Base-by-base conservation (phyloP, 2,888 invertebrate genomes). In the Gastrophysa polygoni region DNA sequence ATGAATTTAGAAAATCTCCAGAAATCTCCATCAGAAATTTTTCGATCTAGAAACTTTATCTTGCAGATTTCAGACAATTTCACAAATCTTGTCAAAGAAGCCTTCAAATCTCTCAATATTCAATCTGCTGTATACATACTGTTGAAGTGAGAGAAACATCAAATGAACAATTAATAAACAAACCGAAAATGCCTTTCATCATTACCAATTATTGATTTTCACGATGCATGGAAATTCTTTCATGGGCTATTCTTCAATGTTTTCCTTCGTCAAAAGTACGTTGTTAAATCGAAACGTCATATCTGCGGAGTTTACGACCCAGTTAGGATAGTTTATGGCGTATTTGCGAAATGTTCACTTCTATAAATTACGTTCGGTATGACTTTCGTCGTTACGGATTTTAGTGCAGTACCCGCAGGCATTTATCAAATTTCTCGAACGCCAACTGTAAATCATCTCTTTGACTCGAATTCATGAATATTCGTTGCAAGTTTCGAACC, bases 401-500 rank as follows among this genome's bases (percentile, higher is more conserved):
- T 32, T 44, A 28, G 54, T 24, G 28, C 49, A 11, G 43, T 34
- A 21, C 56, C 38, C 28, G 20, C n/a, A 11, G 55, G 29, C 56
- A 50, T 61, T 56, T 50, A 55, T 61, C 61, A 61, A 61, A 56
- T 55, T 60, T 48, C 43, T 60, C 50, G 55, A 60, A 49, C 47
- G 60, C 49, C 60, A 21, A 49, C 55, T 38, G 49, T 60, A 60
- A 60, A 60, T 60, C 60, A 55, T 60, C 32, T 43, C 24, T 20
- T 55, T 55, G 48, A 55, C 49, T 60, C 49, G 48, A 17, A 32
- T 49, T 60, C 60, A 55, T 60, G 55, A 60, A 60, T 60, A 55
- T 32, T 24, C 3, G 3, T 3, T 7, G 3, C 3, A 5, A 24
- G 24, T 7, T 24, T 7, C 24, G 24, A 24, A 24, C 3, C 3